A percentile compares a stretch with the other conserved stretches of the same genome.
phyloP scores from a whole-genome alignment of 2,113 vertebrate species.

The Condylura cristata region DNA sequence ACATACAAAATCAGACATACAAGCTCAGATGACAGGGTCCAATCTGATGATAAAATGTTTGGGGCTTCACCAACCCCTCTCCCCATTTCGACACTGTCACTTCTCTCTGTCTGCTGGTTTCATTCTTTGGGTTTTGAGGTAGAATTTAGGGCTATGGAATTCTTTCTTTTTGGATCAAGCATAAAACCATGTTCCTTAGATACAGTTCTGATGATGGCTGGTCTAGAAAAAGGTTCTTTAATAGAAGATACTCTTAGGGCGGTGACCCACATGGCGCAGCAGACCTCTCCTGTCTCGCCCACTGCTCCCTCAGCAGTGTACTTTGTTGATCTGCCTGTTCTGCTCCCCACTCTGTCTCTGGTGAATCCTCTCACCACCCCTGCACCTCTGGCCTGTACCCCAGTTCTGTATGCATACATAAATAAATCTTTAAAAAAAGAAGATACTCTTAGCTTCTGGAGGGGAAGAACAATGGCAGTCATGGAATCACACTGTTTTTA shows the following conservation, averaged over 20 bases:
- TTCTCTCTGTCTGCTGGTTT: not conserved
- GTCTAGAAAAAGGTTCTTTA: not conserved
- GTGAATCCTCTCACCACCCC: too few species aligned
- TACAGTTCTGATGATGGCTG: not conserved
- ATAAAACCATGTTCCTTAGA: not conserved
- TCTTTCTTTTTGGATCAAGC: not conserved
- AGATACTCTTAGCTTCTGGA: not conserved
- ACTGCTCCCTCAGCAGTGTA: too few species aligned
- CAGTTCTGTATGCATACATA: too few species aligned
- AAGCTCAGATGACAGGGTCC: accelerated
- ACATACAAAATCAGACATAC: not conserved
- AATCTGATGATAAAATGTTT: accelerated
- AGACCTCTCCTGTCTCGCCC: too few species aligned
- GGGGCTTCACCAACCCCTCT: accelerated
- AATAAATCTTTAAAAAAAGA: too few species aligned
- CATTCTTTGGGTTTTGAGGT: not conserved
- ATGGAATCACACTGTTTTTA: not conserved
- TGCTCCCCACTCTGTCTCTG: too few species aligned
- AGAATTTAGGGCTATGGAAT: not conserved
- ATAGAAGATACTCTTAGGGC: not conserved
- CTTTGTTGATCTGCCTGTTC: too few species aligned
- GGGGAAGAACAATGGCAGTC: not conserved
- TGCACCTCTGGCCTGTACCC: too few species aligned
- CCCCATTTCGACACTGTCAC: not conserved
- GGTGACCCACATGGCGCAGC: too few species aligned